phyloP scores from a whole-genome alignment of 1,140 invertebrate species.

The Anastatus disparis region DNA sequence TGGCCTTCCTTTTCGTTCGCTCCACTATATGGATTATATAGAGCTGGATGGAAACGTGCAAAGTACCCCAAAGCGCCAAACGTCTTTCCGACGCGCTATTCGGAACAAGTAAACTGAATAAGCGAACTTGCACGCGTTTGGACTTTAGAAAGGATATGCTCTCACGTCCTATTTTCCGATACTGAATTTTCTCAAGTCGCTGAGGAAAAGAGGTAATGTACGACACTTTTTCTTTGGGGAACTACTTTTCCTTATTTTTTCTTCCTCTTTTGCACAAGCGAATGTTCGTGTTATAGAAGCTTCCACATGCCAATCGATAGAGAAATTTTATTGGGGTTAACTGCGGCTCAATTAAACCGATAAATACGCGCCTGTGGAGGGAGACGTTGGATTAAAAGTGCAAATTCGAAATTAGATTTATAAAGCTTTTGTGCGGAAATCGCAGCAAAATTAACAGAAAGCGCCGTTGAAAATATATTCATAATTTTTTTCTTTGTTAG shows the following conservation, averaged over 20 bases:
- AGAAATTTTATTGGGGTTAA: constrained; percentile 9
- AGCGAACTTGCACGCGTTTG: not conserved
- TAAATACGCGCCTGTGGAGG: constrained; percentile 16
- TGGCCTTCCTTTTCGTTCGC: no score
- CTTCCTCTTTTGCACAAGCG: no score
- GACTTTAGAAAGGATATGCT: no score
- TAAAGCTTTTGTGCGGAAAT: no score
- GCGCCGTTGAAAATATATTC: no score
- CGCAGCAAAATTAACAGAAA: no score
- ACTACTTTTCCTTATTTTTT: not conserved
- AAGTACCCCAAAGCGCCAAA: constrained; percentile 7
- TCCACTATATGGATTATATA: not conserved
- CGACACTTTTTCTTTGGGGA: not conserved
- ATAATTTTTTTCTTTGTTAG: no score
- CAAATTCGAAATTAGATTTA: constrained; percentile 15
- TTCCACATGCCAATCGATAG: constrained; percentile 20
- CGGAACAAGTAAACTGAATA: constrained; percentile 13
- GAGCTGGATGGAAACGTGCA: not conserved
- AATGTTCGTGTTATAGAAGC: not conserved
- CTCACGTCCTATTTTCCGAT: constrained; percentile 12
- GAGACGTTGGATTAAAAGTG: constrained; percentile 32
- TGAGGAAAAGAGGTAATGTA: not conserved
- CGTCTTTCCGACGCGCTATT: constrained; percentile 16
- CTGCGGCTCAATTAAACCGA: constrained; percentile 28
- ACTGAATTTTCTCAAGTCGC: not conserved